Conservation (phyloP, 2,113 vertebrate genomes). For the Anhinga anhinga region DNA sequence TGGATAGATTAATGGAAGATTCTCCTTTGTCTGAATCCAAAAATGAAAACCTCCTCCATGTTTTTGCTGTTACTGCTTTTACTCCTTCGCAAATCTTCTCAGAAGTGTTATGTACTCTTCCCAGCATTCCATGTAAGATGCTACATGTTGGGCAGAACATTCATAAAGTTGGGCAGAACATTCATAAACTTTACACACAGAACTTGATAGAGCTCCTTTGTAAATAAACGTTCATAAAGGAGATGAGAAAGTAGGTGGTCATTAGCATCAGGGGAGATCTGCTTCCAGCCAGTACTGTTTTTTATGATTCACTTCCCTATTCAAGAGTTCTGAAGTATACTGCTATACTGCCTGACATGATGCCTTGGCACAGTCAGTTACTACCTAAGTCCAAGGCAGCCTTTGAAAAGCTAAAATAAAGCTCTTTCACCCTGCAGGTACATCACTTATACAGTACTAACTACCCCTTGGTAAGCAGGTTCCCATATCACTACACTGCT, state of each 20-base stretch:
- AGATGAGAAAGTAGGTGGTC: background rate
- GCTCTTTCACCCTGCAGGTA: background rate
- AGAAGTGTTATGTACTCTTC: background rate
- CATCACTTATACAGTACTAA: slow-evolving; percentile 13
- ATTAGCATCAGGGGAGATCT: background rate
- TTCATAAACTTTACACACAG: background rate
- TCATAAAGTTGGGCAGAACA: background rate
- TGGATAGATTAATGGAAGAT: background rate
- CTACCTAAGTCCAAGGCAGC: background rate
- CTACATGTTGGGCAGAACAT: background rate
- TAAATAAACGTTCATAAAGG: background rate
- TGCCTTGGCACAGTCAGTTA: slow-evolving; percentile 2
- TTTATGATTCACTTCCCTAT: background rate
- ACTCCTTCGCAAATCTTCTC: background rate
- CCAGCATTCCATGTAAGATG: background rate
- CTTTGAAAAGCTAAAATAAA: slow-evolving; percentile 46
- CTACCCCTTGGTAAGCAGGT: slow-evolving; percentile 34
- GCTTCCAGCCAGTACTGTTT: background rate
- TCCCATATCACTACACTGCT: background rate
- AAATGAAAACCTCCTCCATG: background rate
- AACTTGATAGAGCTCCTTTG: background rate
- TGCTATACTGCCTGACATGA: background rate
- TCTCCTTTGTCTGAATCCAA: background rate
- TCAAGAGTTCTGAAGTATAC: background rate
- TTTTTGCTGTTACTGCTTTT: background rate